These are phyloP conservation scores for Parambassis ranga DNA, from an alignment of 2,797 vertebrate genomes.

Conservation along the genomic window DNA sequence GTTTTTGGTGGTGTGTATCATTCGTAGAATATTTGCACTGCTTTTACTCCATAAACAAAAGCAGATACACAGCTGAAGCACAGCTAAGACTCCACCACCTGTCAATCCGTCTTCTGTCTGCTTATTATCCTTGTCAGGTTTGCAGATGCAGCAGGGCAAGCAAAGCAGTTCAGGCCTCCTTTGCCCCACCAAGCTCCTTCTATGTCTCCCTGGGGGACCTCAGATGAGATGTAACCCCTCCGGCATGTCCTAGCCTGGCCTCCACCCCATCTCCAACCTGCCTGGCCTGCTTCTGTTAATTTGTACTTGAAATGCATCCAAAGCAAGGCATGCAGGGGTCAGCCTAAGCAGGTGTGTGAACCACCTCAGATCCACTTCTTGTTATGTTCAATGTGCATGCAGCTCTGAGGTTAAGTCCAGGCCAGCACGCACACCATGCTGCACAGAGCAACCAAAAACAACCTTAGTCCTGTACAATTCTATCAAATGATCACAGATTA, in stretches of 20 bases:
- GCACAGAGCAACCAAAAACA: too few species aligned
- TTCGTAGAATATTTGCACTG: neutral
- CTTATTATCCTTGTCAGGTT: conserved; percentile 33
- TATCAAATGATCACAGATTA: too few species aligned
- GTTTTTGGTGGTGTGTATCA: neutral
- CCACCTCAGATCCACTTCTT: conserved; percentile 7
- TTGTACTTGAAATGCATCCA: conserved; percentile 30
- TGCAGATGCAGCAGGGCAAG: conserved; percentile 10
- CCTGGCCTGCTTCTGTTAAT: conserved; percentile 28
- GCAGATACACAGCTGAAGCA: neutral
- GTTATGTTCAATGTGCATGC: neutral
- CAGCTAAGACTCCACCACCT: neutral
- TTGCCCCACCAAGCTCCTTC: neutral
- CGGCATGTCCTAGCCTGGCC: conserved; percentile 28
- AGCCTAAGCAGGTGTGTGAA: conserved; percentile 28
- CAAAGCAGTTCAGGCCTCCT: neutral
- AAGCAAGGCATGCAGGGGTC: neutral
- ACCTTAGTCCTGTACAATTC: too few species aligned
- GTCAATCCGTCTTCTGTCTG: conserved; percentile 3
- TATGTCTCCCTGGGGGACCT: conserved; percentile 15
- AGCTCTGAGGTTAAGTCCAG: too few species aligned
- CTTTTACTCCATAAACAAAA: neutral
- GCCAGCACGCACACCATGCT: too few species aligned
- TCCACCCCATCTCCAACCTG: neutral
- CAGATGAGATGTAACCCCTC: conserved; percentile 28